These are phyloP conservation scores for Atta texana DNA, from an alignment of 1,140 invertebrate species.

Conservation along the genomic window DNA sequence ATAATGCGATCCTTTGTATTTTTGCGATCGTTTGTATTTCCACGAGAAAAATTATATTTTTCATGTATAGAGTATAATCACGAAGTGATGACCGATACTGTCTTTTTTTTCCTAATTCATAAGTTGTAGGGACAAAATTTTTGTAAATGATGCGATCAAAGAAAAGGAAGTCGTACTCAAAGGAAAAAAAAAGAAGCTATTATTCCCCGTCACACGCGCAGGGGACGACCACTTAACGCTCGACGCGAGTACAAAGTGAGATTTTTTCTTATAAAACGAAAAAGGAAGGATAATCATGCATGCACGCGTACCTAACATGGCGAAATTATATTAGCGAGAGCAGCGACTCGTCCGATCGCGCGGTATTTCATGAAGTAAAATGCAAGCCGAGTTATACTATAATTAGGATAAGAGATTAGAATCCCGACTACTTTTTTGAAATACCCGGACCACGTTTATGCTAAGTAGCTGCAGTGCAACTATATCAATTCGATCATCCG, in stretches of 20 bases:
- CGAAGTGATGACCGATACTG: constrained; percentile 31
- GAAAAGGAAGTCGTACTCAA: constrained; percentile 17
- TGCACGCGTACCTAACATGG: background rate
- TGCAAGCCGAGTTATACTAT: constrained; percentile 24
- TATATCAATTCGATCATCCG: constrained; percentile 11
- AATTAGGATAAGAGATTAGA: constrained; percentile 55
- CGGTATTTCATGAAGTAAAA: constrained; percentile 44
- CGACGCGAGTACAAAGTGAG: constrained; percentile 67
- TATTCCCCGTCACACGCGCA: background rate
- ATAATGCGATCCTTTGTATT: constrained; percentile 75
- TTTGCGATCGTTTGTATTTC: background rate
- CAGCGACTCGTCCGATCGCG: constrained; percentile 11
- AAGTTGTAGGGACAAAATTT: constrained; percentile 75
- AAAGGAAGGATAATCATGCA: background rate
- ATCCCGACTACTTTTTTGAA: constrained; percentile 29
- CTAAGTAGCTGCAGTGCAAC: constrained; percentile 13
- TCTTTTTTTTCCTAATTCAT: constrained; percentile 62
- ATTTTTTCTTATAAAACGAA: constrained; percentile 57
- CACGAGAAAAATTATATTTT: constrained; percentile 71
- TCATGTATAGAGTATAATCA: constrained; percentile 71
- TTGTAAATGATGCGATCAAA: constrained; percentile 76
- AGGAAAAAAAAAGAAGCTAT: constrained; percentile 20
- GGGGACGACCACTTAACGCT: constrained; percentile 57
- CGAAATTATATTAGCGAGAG: constrained; percentile 29
- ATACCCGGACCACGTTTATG: constrained; percentile 31